A percentile compares a stretch with the other conserved stretches of the same genome.
phyloP scores from a whole-genome alignment of 2,797 vertebrate species.

The Jordanella pulchra region DNA sequence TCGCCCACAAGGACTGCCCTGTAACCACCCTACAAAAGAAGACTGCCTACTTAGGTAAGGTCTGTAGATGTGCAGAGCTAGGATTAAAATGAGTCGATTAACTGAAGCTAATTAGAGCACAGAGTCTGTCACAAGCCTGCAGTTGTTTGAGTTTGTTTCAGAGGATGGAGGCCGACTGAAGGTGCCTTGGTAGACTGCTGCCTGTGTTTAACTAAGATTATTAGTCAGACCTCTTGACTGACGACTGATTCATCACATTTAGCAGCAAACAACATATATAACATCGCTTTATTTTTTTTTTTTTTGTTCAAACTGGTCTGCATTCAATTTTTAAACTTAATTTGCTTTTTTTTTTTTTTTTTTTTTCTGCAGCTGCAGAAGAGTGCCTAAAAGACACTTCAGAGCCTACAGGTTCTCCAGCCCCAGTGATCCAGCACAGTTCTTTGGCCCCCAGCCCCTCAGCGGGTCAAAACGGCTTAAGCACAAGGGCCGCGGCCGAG shows the following conservation, averaged over 20 bases:
- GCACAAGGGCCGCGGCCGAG: conserved; percentile 90
- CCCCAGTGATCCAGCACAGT: conserved; percentile 94
- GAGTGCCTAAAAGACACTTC: conserved; percentile 91
- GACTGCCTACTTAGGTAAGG: conserved; percentile 89
- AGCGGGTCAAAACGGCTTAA: conserved; percentile 86
- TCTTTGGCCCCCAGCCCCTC: conserved; percentile 83
- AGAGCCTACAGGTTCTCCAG: conserved; percentile 90
- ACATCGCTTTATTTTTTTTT: too few species aligned
- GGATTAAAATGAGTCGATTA: not conserved
- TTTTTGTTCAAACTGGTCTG: not conserved
- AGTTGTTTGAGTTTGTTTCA: not conserved
- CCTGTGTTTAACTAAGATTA: not conserved
- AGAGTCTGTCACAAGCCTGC: not conserved
- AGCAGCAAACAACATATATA: not conserved
- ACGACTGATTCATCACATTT: not conserved
- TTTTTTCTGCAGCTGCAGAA: conserved; percentile 61
- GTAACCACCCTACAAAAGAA: conserved; percentile 97
- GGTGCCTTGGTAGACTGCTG: not conserved
- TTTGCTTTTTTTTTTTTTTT: conserved; percentile 6
- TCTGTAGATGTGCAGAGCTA: not conserved
- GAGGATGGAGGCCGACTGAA: not conserved
- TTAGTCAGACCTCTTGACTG: not conserved
- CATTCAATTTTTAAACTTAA: not conserved
- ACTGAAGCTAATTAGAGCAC: not conserved
- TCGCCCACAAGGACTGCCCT: conserved; percentile 98